Base-by-base conservation (phyloP, 2,113 vertebrate species). In the Hemichromis elongatus region DNA sequence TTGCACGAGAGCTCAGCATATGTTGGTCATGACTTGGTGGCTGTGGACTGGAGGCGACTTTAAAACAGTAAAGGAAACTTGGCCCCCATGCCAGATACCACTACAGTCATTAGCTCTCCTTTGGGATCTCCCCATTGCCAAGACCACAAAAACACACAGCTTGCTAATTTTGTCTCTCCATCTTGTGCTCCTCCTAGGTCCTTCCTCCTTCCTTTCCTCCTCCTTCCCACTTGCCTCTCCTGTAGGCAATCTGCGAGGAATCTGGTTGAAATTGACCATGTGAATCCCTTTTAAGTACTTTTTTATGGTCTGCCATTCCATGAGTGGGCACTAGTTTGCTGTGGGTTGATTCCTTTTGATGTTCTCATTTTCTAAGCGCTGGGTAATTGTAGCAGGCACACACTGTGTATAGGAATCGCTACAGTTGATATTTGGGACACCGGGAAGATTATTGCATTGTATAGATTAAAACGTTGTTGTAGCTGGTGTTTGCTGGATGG, bases 61-160 rank as follows among this genome's bases (percentile, higher is more conserved):
- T 81, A 95, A 95, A 94, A 92, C 83, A 93, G 88, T 87, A 79
- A 90, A 92, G 94, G 94, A 96, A 96, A 96, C 92, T 95, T 91
- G 92, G 92, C 91, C 90, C 61, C 82, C 35, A 66, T 90, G 92
- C 94, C 95, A 96, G 93, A 94, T 91, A 91, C 95, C 94, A 86
- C 94, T 92, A 75, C 88, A 95, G 94, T 94, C 94, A 95, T 95
- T 95, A 95, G 94, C 89, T 92, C 85, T 91, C 90, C 92, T 93
- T 85, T 94, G 88, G 93, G 93, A 94, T 94, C 86, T 79, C 90
- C 89, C 87, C 88, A 92, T 82, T 90, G 91, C 94, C 94, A 95
- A 90, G 86, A 92, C 93, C 94, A 90, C 91, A 92, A 94, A 94
- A 92, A 79, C 79, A 93, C 92, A 93, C 91, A 92, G 90, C 92